Conservation (phyloP, 1,140 invertebrate genomes). For the Hydropsyche tenuis region DNA sequence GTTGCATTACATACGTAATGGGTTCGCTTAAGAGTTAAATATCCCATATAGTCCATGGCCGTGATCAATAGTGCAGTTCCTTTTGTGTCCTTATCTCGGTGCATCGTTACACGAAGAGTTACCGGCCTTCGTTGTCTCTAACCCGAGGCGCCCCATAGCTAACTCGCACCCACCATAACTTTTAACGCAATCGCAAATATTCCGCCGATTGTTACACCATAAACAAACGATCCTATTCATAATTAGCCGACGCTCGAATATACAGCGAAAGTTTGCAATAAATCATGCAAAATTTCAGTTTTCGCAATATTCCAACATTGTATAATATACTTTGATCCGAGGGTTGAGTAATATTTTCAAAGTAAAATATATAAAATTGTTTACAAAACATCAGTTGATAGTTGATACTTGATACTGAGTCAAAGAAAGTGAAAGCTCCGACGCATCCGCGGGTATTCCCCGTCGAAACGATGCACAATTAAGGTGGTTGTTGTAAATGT, state of each 20-base stretch:
- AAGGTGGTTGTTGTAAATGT: constrained; percentile 17
- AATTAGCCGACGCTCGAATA: too few relatives aligned
- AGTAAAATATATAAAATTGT: too few relatives aligned
- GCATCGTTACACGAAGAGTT: constrained; percentile 21
- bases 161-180: constrained; percentile 20
- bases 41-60: constrained; percentile 2
- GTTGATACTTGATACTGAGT: not conserved
- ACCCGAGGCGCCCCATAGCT: constrained; percentile 26
- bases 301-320: too few relatives aligned
- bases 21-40: constrained; percentile 5
- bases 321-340: too few relatives aligned
- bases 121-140: constrained; percentile 20
- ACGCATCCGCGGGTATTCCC: not conserved
- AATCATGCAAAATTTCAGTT: too few relatives aligned
- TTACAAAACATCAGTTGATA: too few relatives aligned
- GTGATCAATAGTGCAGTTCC: constrained; percentile 14
- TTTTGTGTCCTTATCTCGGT: constrained; percentile 23
- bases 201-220: too few relatives aligned
- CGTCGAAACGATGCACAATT: constrained; percentile 23
- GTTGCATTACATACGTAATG: not conserved
- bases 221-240: too few relatives aligned
- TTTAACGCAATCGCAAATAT: too few relatives aligned
- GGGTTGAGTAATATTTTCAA: too few relatives aligned
- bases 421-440: not conserved
- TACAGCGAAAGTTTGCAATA: too few relatives aligned